Conservation (phyloP, 2,113 vertebrate genomes). For the Oophaga pumilio region DNA sequence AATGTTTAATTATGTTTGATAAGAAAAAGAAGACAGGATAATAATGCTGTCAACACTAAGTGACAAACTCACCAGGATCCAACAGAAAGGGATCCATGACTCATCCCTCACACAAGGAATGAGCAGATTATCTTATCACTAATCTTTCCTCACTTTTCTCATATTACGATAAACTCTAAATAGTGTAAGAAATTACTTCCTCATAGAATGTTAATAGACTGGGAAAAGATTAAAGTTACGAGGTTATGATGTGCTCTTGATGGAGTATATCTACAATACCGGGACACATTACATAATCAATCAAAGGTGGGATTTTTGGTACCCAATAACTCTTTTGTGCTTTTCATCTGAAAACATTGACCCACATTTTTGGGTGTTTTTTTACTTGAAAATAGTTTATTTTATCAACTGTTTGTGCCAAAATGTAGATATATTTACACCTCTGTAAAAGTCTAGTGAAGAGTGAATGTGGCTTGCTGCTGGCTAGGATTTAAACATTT, state of each 20-base stretch:
- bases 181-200: not conserved
- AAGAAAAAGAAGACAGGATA: constrained; percentile 9
- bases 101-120: not conserved
- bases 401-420: no score
- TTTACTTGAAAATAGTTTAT: no score
- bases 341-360: no score
- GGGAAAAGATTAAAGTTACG: not conserved
- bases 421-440: no score
- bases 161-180: not conserved
- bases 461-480: no score
- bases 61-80: not conserved
- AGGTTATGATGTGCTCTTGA: not conserved
- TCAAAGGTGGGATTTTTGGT: no score
- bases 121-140: not conserved
- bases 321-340: no score
- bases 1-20: constrained; percentile 3
- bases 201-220: not conserved
- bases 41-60: constrained; percentile 10
- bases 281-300: not conserved
- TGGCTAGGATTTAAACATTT: no score
- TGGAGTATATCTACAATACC: not conserved
- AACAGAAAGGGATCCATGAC: not conserved
- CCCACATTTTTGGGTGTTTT: no score
- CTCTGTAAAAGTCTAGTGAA: no score
- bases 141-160: not conserved